Conservation (phyloP, 1,140 invertebrate species). For the Paraescarpia echinospica region DNA sequence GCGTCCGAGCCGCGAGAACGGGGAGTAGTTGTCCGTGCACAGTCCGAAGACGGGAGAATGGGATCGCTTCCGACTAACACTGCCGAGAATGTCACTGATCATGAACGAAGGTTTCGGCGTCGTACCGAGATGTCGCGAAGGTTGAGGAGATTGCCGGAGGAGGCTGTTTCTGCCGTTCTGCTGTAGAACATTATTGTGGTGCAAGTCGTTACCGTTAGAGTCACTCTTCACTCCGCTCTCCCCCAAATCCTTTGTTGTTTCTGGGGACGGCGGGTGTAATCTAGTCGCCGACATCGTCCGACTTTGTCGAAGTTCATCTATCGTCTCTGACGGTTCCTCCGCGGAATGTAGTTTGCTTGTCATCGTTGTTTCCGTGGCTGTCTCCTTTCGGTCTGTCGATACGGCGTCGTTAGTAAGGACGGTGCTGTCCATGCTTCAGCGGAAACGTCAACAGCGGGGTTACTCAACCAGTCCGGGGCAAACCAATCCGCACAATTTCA, state of each 20-base stretch:
- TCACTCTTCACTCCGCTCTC: slow-evolving; percentile 15
- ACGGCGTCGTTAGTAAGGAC: not conserved
- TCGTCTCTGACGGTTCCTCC: not conserved
- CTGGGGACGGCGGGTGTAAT: not conserved
- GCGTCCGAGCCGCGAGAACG: not conserved
- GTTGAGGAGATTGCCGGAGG: not conserved
- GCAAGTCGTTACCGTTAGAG: slow-evolving; percentile 15
- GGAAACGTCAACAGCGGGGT: not conserved
- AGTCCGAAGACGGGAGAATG: not conserved
- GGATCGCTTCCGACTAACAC: not conserved
- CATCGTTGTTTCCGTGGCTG: not conserved
- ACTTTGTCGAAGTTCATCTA: not conserved
- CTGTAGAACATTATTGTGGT: not conserved
- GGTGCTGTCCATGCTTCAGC: not conserved
- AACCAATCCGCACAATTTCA: not conserved
- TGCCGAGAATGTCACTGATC: slow-evolving; percentile 23
- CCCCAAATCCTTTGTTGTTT: not conserved
- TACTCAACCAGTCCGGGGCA: not conserved
- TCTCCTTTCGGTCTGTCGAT: not conserved
- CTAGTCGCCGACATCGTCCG: not conserved
- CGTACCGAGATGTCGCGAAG: not conserved
- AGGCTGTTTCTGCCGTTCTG: slow-evolving; percentile 11
- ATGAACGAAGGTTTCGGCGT: slow-evolving; percentile 22
- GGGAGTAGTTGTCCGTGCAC: not conserved
- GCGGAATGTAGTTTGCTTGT: not conserved